A percentile compares a stretch with the other conserved stretches of the same genome.
phyloP scores from a whole-genome alignment of 2,888 invertebrate genomes.

The Hymenopus coronatus region DNA sequence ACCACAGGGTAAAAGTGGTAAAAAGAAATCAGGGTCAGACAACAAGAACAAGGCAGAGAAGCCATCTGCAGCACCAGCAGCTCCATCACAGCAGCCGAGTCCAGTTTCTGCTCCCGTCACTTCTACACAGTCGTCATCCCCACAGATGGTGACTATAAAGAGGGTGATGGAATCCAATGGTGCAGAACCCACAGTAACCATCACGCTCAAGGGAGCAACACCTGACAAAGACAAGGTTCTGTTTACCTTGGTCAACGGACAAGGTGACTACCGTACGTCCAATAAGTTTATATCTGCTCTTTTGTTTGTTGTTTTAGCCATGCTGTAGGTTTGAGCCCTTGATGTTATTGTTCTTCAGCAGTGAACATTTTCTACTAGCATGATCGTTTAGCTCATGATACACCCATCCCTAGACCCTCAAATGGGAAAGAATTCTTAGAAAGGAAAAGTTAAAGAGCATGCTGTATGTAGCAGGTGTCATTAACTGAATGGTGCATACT shows the following conservation, averaged over 20 bases:
- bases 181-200: conserved; percentile 70
- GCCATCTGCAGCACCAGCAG: conserved; percentile 43
- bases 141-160: conserved; percentile 67
- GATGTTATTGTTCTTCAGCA: not conserved
- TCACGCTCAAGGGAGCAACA: conserved; percentile 70
- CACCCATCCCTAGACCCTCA: not conserved
- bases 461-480: no score
- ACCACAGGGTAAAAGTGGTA: conserved; percentile 12
- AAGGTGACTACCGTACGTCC: conserved; percentile 41
- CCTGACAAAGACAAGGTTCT: conserved; percentile 71
- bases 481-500: no score
- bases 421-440: no score
- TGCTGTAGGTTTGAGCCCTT: not conserved
- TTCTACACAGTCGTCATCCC: conserved; percentile 31
- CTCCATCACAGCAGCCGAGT: conserved; percentile 44
- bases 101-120: conserved; percentile 32
- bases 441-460: no score
- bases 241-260: conserved; percentile 59
- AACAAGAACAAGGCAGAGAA: not conserved
- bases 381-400: not conserved
- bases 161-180: conserved; percentile 64
- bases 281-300: conserved; percentile 9
- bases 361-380: not conserved
- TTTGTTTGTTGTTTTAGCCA: not conserved
- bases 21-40: not conserved